A percentile compares a stretch with the other conserved stretches of the same genome.
Evolutionary conservation across 2,113 vertebrate species (phyloP).

Genomic region (Pedetes capensis): DNA sequence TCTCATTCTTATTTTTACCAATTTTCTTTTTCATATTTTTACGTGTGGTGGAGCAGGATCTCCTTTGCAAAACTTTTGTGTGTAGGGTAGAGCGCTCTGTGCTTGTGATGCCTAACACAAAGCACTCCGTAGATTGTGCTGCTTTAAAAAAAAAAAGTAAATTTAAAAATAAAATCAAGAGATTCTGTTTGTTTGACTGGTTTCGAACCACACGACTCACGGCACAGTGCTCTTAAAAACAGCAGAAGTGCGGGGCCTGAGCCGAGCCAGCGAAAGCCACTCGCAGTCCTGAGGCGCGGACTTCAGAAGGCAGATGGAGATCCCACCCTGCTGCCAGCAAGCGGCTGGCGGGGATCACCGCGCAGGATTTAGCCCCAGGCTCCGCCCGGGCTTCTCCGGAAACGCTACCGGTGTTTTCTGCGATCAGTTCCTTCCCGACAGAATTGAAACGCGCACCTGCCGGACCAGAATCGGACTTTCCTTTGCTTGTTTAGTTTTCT

Average conservation of each 20-base stretch:
- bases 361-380: background rate
- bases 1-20: background rate
- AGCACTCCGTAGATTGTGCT: background rate
- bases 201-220: background rate
- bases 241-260: background rate
- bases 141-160: background rate
- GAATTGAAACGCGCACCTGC: background rate
- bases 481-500: background rate
- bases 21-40: background rate
- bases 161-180: slow-evolving; percentile 9
- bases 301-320: background rate
- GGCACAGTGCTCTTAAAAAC: background rate
- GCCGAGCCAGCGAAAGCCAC: background rate
- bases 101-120: background rate
- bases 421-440: background rate
- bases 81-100: background rate
- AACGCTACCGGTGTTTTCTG: background rate
- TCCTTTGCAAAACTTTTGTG: background rate
- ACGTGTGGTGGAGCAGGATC: background rate
- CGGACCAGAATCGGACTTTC: background rate
- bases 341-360: rapidly evolving
- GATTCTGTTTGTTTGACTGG: background rate
- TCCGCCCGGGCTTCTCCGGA: rapidly evolving
- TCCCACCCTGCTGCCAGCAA: rapidly evolving
- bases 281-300: background rate